Base-by-base conservation (phyloP, 2,888 invertebrate species). In the Platycnemis pennipes region DNA sequence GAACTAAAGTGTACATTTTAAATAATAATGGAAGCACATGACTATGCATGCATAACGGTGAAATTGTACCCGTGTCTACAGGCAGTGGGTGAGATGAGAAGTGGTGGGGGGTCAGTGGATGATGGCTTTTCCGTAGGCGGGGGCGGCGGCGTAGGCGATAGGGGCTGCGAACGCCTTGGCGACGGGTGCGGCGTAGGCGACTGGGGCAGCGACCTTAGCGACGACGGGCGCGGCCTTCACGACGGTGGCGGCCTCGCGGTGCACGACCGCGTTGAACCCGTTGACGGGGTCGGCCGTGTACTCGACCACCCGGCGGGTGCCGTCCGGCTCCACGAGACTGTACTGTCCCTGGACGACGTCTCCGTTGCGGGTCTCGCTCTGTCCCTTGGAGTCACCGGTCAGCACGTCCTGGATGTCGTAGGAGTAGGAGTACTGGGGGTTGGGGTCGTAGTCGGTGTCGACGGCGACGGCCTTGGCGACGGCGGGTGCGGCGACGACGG, bases 161-260 rank as follows among this genome's bases (percentile, higher is more conserved):
- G 94, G 94, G 19, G 94, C 94, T 46, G 94, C 89, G 94, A 94
- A 94, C 69, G 94, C 77, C 56, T 88, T 88, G 94, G 94, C 94
- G 46, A 94, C 87, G 69, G 94, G 94, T 89, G 88, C 77, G 56
- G 94, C 87, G 94, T 37, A 94, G 85, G 77, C 77, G 31, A 89
- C 89, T 19, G 94, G 89, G 91, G 94, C 94, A 88, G 95, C 95
- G 63, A 94, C 95, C 94, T 94, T 94, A 49, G 94, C 94, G 87
- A 95, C 95, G 85, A 94, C 94, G 77, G 95, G 94, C 44, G 95
- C 95, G 87, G 95, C 95, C 88, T 95, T 94, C 63, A 95, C 95
- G 77, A 94, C 94, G n/a, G 46, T 45, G 26, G 49, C 56, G 22
- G 31, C 94, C 8, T 88, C 56, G 87, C 88, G 86, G 95, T 94